Evolutionary conservation across 2,888 invertebrate genomes (phyloP).

Genomic region (Meiosimyza platycephala): DNA sequence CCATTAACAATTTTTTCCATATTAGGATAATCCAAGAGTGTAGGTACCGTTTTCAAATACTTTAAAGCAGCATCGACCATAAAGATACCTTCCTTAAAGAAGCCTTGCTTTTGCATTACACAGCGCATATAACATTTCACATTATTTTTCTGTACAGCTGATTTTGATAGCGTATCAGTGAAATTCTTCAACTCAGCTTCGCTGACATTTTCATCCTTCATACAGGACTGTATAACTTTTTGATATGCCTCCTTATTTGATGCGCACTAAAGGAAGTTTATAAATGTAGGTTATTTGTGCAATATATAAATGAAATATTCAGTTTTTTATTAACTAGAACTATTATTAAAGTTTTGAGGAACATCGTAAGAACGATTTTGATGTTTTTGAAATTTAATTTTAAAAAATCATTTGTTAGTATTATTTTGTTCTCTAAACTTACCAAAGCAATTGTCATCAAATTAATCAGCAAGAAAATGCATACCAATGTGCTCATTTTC

Average conservation of each 20-base stretch:
- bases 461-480: not conserved
- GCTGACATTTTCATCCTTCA: slow-evolving; percentile 48
- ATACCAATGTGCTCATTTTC: slow-evolving; percentile 3
- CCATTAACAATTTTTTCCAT: slow-evolving; percentile 50
- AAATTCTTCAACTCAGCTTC: slow-evolving; percentile 50
- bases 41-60: slow-evolving; percentile 46
- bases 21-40: slow-evolving; percentile 49
- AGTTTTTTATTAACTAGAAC: too few relatives aligned
- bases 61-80: slow-evolving; percentile 48
- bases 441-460: slow-evolving; percentile 16
- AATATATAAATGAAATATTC: too few relatives aligned
- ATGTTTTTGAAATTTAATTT: too few relatives aligned
- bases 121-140: slow-evolving; percentile 60
- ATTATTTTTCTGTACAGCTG: slow-evolving; percentile 47
- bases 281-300: not conserved
- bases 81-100: slow-evolving; percentile 53
- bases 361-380: too few relatives aligned
- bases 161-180: slow-evolving; percentile 48
- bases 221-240: slow-evolving; percentile 44
- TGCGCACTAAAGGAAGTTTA: not conserved
- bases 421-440: not conserved
- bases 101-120: slow-evolving; percentile 58
- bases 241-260: not conserved
- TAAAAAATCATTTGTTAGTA: not conserved
- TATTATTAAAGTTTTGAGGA: too few relatives aligned